A percentile compares a stretch with the other conserved stretches of the same genome.
phyloP scores from a whole-genome alignment of 2,888 invertebrate genomes.

The Agrotis segetum region DNA sequence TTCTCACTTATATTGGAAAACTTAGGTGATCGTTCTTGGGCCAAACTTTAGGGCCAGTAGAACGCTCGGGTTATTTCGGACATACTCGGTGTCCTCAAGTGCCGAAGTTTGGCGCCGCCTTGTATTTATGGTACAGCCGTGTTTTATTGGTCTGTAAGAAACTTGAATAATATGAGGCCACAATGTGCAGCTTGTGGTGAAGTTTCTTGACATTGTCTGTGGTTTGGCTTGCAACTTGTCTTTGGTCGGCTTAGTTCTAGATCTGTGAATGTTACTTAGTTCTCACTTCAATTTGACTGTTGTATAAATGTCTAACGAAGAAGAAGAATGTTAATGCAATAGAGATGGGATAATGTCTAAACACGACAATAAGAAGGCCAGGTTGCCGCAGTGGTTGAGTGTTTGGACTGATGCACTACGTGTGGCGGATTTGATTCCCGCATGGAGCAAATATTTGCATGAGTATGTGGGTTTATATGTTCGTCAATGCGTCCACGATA shows the following conservation, averaged over 20 bases:
- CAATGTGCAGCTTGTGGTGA: conserved; percentile 23
- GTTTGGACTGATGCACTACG: no score
- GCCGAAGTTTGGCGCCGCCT: conserved; percentile 56
- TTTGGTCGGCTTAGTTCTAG: neutral
- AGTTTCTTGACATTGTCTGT: conserved; percentile 8
- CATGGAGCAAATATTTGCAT: no score
- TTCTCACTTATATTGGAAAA: conserved; percentile 55
- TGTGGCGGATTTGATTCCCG: no score
- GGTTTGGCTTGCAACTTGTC: conserved; percentile 4
- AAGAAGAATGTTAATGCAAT: neutral
- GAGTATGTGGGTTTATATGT: no score
- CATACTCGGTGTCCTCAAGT: conserved; percentile 44
- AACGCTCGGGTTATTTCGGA: conserved; percentile 41
- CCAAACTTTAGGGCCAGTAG: conserved; percentile 50
- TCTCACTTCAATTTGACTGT: neutral
- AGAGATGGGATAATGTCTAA: neutral
- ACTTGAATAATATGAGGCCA: conserved; percentile 46
- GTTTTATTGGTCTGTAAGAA: conserved; percentile 49
- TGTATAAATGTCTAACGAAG: neutral
- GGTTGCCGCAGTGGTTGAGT: no score
- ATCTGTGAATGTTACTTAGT: neutral
- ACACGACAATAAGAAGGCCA: no score
- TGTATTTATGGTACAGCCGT: conserved; percentile 54
- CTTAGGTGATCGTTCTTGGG: conserved; percentile 54
- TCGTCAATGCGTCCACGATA: no score